Percentiles rank a stretch among this genome's conserved stretches.
These are phyloP conservation scores for Axea sp. DNA, from an alignment of 2,888 invertebrate genomes.

Conservation along the genomic window DNA sequence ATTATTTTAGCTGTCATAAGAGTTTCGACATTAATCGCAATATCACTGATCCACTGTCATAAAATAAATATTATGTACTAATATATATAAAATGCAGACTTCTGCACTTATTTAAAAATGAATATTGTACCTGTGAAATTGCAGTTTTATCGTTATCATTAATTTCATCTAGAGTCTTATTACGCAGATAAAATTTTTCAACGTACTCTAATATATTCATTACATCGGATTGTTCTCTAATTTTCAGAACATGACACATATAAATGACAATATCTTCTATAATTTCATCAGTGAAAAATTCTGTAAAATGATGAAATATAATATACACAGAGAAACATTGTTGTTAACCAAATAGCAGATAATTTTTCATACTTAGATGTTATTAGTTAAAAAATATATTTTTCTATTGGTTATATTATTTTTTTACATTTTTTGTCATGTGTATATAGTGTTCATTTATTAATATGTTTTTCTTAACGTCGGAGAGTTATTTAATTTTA, in stretches of 20 bases:
- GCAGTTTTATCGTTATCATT: background rate
- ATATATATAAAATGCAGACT: background rate
- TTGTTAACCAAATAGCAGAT: no score
- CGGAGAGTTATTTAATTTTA: no score
- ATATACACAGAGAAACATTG: background rate
- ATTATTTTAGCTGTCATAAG: conserved; percentile 68
- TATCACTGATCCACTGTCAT: conserved; percentile 70
- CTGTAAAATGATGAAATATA: no score
- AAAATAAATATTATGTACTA: background rate
- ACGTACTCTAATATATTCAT: conserved; percentile 68
- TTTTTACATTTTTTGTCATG: no score
- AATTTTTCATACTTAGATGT: no score
- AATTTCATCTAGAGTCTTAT: background rate
- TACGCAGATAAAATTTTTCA: conserved; percentile 61
- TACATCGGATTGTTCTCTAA: conserved; percentile 63
- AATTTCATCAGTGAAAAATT: no score
- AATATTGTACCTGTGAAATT: background rate
- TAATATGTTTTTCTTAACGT: no score
- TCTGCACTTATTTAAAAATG: background rate
- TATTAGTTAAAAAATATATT: no score
- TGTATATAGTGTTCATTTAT: no score
- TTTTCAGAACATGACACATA: conserved; percentile 70
- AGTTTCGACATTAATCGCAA: conserved; percentile 64
- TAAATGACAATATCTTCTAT: conserved; percentile 56
- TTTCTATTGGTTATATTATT: no score